Evolutionary conservation across 92 coral and sea anemone species (phyloP).

Genomic region (Porites evermanni): DNA sequence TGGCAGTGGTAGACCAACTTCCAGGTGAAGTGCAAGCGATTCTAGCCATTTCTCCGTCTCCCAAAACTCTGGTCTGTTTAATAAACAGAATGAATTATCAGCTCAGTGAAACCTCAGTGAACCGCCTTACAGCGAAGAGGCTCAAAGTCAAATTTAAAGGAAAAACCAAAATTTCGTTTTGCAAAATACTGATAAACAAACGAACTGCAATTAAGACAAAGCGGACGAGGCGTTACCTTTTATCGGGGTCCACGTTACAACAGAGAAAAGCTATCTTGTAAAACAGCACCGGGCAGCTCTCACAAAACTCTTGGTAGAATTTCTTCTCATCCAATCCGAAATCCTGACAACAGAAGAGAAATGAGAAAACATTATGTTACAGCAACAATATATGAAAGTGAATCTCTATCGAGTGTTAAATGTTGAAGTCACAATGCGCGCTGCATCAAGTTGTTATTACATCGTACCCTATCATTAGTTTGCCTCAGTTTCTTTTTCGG

Average conservation of each 20-base stretch:
- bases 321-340: slow-evolving; percentile 90
- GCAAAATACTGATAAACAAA: too few relatives aligned
- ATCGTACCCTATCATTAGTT: too few relatives aligned
- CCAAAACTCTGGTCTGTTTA: slow-evolving; percentile 83
- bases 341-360: slow-evolving; percentile 31
- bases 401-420: too few relatives aligned
- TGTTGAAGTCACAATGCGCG: too few relatives aligned
- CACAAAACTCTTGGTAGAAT: slow-evolving; percentile 80
- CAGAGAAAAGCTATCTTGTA: slow-evolving; percentile 87
- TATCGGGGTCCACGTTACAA: slow-evolving; percentile 81
- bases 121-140: too few relatives aligned
- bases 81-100: not conserved
- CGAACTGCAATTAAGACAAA: too few relatives aligned
- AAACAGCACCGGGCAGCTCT: slow-evolving; percentile 86
- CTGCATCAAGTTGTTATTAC: too few relatives aligned
- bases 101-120: not conserved
- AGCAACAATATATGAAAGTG: not conserved
- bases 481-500: too few relatives aligned
- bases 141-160: not conserved
- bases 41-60: slow-evolving; percentile 90
- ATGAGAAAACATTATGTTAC: not conserved
- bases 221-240: slow-evolving; percentile 59
- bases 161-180: too few relatives aligned
- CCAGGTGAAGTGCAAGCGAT: slow-evolving; percentile 87
- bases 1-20: slow-evolving; percentile 88